Conservation (phyloP, 2,113 vertebrate genomes). For the Thunnus thynnus region DNA sequence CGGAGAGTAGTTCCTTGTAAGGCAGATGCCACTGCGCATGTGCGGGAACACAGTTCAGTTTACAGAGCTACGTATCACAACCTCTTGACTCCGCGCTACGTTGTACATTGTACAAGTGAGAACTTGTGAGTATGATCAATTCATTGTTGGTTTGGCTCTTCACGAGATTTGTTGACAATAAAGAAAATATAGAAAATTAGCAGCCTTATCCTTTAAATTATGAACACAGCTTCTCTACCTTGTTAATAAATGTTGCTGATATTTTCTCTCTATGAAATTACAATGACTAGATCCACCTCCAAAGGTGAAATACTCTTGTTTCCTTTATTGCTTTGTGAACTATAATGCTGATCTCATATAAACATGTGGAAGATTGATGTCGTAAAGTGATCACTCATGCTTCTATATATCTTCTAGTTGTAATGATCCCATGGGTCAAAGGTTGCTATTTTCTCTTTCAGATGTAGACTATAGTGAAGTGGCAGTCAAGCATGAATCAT, state of each 20-base stretch:
- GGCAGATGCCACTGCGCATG: too few relatives aligned
- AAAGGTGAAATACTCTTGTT: background rate
- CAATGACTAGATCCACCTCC: background rate
- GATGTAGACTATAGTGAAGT: conserved; percentile 56
- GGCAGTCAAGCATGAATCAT: conserved; percentile 73
- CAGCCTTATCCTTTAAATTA: background rate
- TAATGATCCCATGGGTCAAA: conserved; percentile 63
- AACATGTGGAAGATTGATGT: conserved; percentile 44
- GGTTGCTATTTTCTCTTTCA: conserved; percentile 60
- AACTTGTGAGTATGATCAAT: too few relatives aligned
- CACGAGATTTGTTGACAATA: too few relatives aligned
- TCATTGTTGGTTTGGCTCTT: too few relatives aligned
- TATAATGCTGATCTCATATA: conserved; percentile 6
- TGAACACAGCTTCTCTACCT: too few relatives aligned
- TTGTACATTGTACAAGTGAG: too few relatives aligned
- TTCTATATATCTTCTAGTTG: conserved; percentile 53
- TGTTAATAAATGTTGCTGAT: background rate
- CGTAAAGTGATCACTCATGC: conserved; percentile 15
- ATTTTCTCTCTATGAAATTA: background rate
- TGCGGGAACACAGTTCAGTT: too few relatives aligned
- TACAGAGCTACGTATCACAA: too few relatives aligned
- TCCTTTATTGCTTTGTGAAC: conserved; percentile 12
- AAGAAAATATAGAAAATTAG: too few relatives aligned
- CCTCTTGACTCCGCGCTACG: too few relatives aligned
- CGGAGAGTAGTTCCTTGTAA: too few relatives aligned